These are phyloP conservation scores for Choloepus hoffmanni DNA, from an alignment of 2,113 vertebrate genomes.

Conservation along the genomic window DNA sequence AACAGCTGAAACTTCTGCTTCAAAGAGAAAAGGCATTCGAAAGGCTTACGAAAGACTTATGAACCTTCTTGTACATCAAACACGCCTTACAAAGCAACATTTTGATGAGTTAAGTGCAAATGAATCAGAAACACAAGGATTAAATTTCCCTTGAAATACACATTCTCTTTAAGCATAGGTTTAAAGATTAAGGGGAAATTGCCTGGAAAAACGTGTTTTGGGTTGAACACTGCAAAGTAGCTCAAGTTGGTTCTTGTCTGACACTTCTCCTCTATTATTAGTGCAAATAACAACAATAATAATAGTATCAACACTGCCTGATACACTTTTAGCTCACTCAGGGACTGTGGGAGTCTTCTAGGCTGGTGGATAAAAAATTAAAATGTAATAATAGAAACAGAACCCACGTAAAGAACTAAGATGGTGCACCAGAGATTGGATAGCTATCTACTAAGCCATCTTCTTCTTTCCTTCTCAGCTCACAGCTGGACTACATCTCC, in stretches of 20 bases:
- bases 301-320: slow-evolving; percentile 25
- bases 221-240: slow-evolving; percentile 67
- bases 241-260: slow-evolving; percentile 59
- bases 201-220: slow-evolving; percentile 70
- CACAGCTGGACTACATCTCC: not conserved
- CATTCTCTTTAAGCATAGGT: slow-evolving; percentile 79
- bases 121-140: slow-evolving; percentile 82
- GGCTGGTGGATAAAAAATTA: not conserved
- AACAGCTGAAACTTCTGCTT: slow-evolving; percentile 70
- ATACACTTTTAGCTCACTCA: slow-evolving; percentile 2
- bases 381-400: not conserved
- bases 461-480: fast-evolving
- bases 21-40: slow-evolving; percentile 80
- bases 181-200: slow-evolving; percentile 81
- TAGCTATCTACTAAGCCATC: not conserved
- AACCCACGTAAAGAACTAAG: not conserved
- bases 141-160: slow-evolving; percentile 82
- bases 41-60: slow-evolving; percentile 81
- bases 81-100: slow-evolving; percentile 79
- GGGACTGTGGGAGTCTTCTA: not conserved
- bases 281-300: slow-evolving; percentile 67
- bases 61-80: slow-evolving; percentile 82
- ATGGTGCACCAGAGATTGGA: not conserved
- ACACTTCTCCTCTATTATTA: slow-evolving; percentile 50
- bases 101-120: slow-evolving; percentile 84